Evolutionary conservation across 2,797 vertebrate species (phyloP).

Genomic region (Tadarida brasiliensis): DNA sequence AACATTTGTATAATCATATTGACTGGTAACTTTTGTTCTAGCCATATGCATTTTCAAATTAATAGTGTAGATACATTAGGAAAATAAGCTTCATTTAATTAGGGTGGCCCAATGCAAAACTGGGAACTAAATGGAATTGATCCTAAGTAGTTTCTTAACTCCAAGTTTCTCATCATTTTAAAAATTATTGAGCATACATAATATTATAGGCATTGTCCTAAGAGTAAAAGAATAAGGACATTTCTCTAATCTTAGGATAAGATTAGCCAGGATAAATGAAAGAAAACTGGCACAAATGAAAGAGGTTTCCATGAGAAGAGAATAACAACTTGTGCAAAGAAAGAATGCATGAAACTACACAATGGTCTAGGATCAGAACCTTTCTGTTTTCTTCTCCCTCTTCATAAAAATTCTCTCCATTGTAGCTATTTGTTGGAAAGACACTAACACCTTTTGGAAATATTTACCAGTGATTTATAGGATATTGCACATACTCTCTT

Average conservation of each 20-base stretch:
- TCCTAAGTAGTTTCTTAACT: background rate
- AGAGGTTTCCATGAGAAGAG: background rate
- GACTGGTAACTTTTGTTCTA: background rate
- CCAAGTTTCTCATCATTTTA: slow-evolving; percentile 18
- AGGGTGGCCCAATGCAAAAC: background rate
- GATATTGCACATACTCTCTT: background rate
- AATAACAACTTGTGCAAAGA: background rate
- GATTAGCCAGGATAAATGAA: background rate
- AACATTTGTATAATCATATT: background rate
- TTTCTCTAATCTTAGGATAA: background rate
- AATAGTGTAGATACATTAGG: background rate
- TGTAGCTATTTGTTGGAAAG: background rate
- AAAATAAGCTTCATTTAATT: slow-evolving; percentile 55
- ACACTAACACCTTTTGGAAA: background rate
- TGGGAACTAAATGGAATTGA: background rate
- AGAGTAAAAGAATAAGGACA: slow-evolving; percentile 11
- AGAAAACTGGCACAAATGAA: background rate
- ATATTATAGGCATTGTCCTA: background rate
- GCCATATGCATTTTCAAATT: slow-evolving; percentile 20
- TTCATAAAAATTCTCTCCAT: background rate
- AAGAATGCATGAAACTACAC: background rate
- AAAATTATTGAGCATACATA: background rate
- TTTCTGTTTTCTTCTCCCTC: background rate
- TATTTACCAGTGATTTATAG: background rate
- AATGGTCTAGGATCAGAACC: background rate